phyloP scores from a whole-genome alignment of 2,797 vertebrate species.

The Psittacula echo region DNA sequence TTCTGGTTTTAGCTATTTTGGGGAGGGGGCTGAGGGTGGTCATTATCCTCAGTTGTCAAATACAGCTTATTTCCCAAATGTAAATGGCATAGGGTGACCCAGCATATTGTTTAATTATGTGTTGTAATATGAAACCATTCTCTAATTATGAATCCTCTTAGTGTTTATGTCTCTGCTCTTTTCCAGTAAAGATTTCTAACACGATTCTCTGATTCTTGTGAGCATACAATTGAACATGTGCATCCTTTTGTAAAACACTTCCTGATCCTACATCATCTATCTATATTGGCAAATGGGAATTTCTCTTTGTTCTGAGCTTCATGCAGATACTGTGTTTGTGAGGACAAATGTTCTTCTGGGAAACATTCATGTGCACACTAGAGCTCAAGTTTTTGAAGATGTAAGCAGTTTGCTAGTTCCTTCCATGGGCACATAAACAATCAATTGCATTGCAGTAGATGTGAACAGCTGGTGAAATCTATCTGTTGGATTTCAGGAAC shows the following conservation, averaged over 20 bases:
- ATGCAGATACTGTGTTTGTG: background rate
- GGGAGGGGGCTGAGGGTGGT: background rate
- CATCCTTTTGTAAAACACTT: background rate
- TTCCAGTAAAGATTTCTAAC: background rate
- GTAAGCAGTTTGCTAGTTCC: background rate
- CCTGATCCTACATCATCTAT: background rate
- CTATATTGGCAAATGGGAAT: background rate
- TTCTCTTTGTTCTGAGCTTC: background rate
- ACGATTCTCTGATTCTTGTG: background rate
- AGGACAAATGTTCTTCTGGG: background rate
- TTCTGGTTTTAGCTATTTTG: background rate
- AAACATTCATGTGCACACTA: background rate
- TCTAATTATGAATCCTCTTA: background rate
- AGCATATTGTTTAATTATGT: background rate
- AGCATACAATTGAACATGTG: background rate
- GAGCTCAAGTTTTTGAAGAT: background rate
- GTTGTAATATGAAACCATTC: background rate
- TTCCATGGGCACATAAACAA: background rate
- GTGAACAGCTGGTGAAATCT: constrained; percentile 14
- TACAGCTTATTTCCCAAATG: background rate
- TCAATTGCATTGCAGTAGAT: background rate
- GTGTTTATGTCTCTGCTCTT: background rate
- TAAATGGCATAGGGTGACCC: background rate
- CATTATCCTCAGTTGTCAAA: background rate
- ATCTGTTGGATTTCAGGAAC: background rate